Base-by-base conservation (phyloP, 2,797 vertebrate species). In the Centroberyx gerrardi region DNA sequence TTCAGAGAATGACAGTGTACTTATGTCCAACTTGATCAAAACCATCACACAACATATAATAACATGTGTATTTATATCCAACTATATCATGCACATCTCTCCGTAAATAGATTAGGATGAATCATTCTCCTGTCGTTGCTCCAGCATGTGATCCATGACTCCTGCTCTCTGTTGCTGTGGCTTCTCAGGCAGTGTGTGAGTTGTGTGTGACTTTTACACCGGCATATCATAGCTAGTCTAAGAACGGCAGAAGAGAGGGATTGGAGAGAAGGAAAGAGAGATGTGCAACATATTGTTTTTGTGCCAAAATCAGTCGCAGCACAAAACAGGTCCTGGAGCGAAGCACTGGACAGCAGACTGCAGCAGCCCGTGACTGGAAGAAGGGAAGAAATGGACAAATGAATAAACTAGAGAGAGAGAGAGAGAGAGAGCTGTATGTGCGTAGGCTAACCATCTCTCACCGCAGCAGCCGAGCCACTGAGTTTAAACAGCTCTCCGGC, bases 401-500 rank as follows among this genome's bases (percentile, higher is more conserved):
- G 42, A 49, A 62, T 14, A 44, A 12, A 59, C 1, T 9, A 40
- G 28, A 58, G 55, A 56, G 54, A 56, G 22, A 22, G 22, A 22
- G 22, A 15, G 36, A 49, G 46, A 56, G 63, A 77, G 65, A 52
- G 70, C 69, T 85, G 72, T 77, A 61, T 86, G 76, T 81, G 72
- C 49, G 31, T 81, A 79, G 82, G 84, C 81, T 86, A 75, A 73
- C 52, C 70, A 80, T 78, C 68, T 77, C 64, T 76, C 53, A 52
- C 59, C 83, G 67, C 82, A 63, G 80, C 78, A 51, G 74, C 74
- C 70, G n/a, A 81, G 78, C 83, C 79, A 48, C 73, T 22, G 76
- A 85, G 81, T 87, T 87, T 88, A 84, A 91, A 78, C 83, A 74
- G 70, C 81, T 84, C 84, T 87, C 79, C 77, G 80, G 82, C 72